These are phyloP conservation scores for Delia radicum DNA, from an alignment of 1,140 invertebrate genomes.

Conservation along the genomic window DNA sequence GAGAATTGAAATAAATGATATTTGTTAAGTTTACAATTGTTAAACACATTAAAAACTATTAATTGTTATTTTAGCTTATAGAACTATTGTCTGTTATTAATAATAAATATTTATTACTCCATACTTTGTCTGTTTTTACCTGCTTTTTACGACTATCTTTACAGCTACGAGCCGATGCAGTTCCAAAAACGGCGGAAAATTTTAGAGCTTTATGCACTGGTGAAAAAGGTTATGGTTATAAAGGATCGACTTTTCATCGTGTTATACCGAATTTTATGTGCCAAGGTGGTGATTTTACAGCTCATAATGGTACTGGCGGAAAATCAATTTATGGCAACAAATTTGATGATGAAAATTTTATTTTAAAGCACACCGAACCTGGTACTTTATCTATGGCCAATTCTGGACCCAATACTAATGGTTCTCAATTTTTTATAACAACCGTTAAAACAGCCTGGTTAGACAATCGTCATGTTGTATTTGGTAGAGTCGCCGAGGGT, in stretches of 20 bases:
- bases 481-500: slow-evolving; percentile 89
- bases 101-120: no score
- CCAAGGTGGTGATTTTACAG: slow-evolving; percentile 28
- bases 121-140: neutral
- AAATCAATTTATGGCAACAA: slow-evolving; percentile 82
- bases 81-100: no score
- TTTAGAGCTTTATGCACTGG: slow-evolving; percentile 27
- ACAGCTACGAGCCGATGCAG: slow-evolving; percentile 58
- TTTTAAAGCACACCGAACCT: slow-evolving; percentile 84
- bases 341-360: slow-evolving; percentile 94
- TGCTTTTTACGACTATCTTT: neutral
- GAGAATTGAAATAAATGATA: slow-evolving; percentile 47
- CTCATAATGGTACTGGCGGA: slow-evolving; percentile 26
- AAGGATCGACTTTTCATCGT: slow-evolving; percentile 85
- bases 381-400: slow-evolving; percentile 79
- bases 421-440: slow-evolving; percentile 46
- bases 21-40: neutral
- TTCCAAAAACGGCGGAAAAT: slow-evolving; percentile 28
- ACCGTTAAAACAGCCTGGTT: slow-evolving; percentile 91
- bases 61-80: neutral
- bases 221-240: slow-evolving; percentile 72
- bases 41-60: neutral
- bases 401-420: slow-evolving; percentile 48
- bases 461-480: slow-evolving; percentile 93
- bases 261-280: slow-evolving; percentile 95